Base-by-base conservation (phyloP, 2,888 invertebrate genomes). In the Blastobasis adustella region DNA sequence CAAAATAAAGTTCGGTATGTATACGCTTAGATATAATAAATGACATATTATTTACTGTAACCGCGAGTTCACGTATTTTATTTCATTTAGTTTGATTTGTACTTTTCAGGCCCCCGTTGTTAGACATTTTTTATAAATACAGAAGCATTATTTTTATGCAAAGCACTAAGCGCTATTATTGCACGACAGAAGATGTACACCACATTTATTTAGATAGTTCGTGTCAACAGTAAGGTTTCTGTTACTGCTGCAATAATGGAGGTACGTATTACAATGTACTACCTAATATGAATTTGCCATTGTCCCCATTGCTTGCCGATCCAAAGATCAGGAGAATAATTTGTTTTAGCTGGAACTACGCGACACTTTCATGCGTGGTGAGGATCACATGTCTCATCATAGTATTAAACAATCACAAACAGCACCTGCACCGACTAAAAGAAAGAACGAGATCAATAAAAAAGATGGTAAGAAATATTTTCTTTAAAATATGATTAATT, bases 311-410 rank as follows among this genome's bases (percentile, higher is more conserved):
- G 23, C 23, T 23, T 23, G 23, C 23, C 23, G 3, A 23, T 23
- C 9, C 42, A 48, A 50, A 43, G 49, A 52, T 51, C 49, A n/a
- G 36, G 47, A 46, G 53, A 50, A 48, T 23, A 23, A 23, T 23
- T 50, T 9, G 50, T 67, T 70, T 46, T 60, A 82, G 81, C 69
- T 73, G 67, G 77, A 76, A 58, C 66, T 73, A 63, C 72, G 71
- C 58, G 76, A 80, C 60, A 69, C 64, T 71, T 73, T 72, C 58
- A 73, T 79, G 64, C 69, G 65, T 56, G 80, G 71, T 58, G 83
- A 83, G 57, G 81, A 83, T 59, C 69, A 67, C 52, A 69, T 63
- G 55, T 68, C 74, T 41, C 66, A 63, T 54, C 65, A 70, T 47
- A 73, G 71, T 62, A 63, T 68, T 47, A 78, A 76, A 65, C 70